Percentiles rank a stretch among this genome's conserved stretches.
Conservation (phyloP, 2,113 vertebrate species). For the Phaethornis superciliosus region DNA sequence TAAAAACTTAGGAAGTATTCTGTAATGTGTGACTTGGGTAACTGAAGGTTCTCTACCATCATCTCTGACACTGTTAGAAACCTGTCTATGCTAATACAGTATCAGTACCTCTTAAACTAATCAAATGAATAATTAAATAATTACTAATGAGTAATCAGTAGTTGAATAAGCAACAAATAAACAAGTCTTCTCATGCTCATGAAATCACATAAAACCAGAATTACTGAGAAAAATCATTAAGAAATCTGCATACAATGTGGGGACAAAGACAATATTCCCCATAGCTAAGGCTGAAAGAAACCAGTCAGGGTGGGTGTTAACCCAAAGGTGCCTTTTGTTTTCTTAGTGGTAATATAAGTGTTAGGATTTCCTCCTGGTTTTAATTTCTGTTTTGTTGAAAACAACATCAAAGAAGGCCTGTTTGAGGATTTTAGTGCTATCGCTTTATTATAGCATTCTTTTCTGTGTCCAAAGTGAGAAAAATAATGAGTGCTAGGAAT, state of each 20-base stretch:
- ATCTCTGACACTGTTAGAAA: not conserved
- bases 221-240: not conserved
- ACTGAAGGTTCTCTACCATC: not conserved
- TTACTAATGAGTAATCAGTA: not conserved
- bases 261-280: not conserved
- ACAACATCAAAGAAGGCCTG: not conserved
- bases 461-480: not conserved
- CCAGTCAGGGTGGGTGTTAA: not conserved
- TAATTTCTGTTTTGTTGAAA: not conserved
- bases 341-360: not conserved
- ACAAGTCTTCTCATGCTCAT: not conserved
- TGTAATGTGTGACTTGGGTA: not conserved
- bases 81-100: not conserved
- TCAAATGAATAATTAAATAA: too few species aligned
- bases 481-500: not conserved
- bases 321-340: not conserved
- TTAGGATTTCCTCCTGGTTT: not conserved
- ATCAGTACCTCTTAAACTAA: not conserved
- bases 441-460: not conserved
- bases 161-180: not conserved
- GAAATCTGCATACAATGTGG: not conserved
- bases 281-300: not conserved
- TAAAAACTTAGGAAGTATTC: not conserved
- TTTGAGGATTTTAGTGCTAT: not conserved
- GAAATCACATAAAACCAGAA: not conserved